Evolutionary conservation across 2,113 vertebrate species (phyloP), one percentile per base, ranked within the genome.

Genomic region (Pipra filicauda): DNA sequence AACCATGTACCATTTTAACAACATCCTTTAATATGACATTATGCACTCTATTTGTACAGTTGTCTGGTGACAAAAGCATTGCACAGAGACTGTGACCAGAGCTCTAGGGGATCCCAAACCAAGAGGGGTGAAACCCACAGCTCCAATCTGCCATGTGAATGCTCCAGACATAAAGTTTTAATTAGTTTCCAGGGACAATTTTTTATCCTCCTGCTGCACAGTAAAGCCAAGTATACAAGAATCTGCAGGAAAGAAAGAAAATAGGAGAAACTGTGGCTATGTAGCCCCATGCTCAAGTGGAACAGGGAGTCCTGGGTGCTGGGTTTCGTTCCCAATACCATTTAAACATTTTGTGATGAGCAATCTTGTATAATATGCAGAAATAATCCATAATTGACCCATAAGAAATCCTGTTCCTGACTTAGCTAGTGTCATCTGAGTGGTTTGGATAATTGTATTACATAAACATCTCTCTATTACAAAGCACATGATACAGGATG

Each of bases 401-500:
- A 22, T 70, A 82, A 83, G 91, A 95, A 95, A 88, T 77, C 62
- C 75, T 54, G n/a, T 54, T 82, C 44, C 78, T 89, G 65, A 64
- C 19, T 85, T 75, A 85, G 70, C 70, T 83, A 46, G 64, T 88
- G 59, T 88, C 59, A 76, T 93, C 78, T n/a, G 49, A 86, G 26
- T 46, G 35, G 76, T 83, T 83, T 88, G 51, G 55, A 71, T 90
- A 95, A 93, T 46, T 95, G 59, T 71, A 46, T 95, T 91, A 89
- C 26, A 62, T 79, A 95, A 94, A 33, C 27, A 78, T 87, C 52
- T 81, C 55, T 88, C 48, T 74, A 21, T 86, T 84, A 37, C 35
- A 95, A 89, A 89, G 66, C 62, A 72, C 70, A 62, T 52, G 67
- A 73, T 76, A 80, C 20, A 54, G 51, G 51, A 90, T 62, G 71